Percentiles rank a stretch among this genome's conserved stretches.
These are phyloP conservation scores for Carduelis carduelis DNA, from an alignment of 2,797 vertebrate genomes.

Conservation along the genomic window DNA sequence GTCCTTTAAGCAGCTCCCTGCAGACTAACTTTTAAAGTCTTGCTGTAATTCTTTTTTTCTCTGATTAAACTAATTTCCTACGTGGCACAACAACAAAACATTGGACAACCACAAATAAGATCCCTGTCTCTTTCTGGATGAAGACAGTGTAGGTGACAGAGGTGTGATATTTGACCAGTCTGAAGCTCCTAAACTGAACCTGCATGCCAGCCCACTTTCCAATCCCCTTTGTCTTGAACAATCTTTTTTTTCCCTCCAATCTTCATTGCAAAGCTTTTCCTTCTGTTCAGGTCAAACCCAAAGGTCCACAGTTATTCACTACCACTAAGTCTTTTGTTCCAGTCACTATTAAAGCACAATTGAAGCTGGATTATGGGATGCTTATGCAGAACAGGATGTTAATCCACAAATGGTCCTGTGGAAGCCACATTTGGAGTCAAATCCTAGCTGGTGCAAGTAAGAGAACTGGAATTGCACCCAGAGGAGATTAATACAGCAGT, in stretches of 20 bases:
- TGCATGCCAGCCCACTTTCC: neutral
- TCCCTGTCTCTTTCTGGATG: neutral
- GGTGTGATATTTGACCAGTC: neutral
- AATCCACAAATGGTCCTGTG: slow-evolving; percentile 38
- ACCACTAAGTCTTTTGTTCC: slow-evolving; percentile 38
- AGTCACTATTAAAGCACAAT: slow-evolving; percentile 45
- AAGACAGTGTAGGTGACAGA: neutral
- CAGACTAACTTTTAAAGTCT: neutral
- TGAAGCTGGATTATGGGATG: slow-evolving; percentile 21
- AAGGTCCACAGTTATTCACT: slow-evolving; percentile 9
- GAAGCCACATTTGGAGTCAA: slow-evolving; percentile 35
- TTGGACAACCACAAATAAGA: neutral
- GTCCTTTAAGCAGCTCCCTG: neutral
- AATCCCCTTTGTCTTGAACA: neutral
- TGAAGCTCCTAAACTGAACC: neutral
- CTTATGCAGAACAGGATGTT: neutral
- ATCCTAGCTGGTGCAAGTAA: neutral
- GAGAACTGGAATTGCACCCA: slow-evolving; percentile 8
- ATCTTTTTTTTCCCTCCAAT: neutral
- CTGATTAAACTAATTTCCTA: neutral
- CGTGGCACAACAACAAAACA: neutral
- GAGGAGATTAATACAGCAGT: slow-evolving; percentile 26
- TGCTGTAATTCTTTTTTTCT: neutral
- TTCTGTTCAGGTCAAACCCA: neutral
- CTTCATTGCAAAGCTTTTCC: neutral